phyloP scores from a whole-genome alignment of 1,140 invertebrate species.

The Apis laboriosa region DNA sequence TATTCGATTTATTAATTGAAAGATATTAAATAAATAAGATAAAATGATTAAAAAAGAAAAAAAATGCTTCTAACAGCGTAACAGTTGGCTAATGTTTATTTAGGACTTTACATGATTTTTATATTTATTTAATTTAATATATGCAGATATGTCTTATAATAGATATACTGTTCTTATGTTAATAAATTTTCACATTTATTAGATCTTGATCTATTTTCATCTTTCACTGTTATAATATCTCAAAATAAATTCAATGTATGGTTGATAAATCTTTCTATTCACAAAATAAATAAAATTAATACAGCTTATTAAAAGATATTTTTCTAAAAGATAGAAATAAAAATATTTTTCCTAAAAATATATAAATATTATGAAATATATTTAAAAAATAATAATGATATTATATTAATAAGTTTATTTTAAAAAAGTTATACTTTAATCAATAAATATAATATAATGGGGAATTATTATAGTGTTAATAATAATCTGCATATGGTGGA shows the following conservation, averaged over 20 bases:
- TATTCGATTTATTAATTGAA: not conserved
- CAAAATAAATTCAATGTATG: not conserved
- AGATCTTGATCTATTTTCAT: not conserved
- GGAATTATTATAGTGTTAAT: not conserved
- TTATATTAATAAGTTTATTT: not conserved
- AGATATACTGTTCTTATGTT: constrained; percentile 60
- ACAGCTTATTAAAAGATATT: not conserved
- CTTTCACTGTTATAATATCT: not conserved
- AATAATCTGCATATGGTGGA: no score
- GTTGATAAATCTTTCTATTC: not conserved
- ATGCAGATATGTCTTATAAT: constrained; percentile 38
- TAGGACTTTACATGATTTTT: constrained; percentile 57
- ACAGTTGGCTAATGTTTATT: constrained; percentile 52
- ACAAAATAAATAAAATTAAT: not conserved
- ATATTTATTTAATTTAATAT: constrained; percentile 68
- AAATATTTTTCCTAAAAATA: not conserved
- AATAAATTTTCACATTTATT: constrained; percentile 66
- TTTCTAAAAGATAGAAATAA: not conserved
- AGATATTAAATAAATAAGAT: not conserved
- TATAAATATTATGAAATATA: not conserved
- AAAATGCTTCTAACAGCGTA: constrained; percentile 27
- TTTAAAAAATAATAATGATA: not conserved
- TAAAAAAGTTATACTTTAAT: not conserved
- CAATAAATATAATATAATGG: not conserved
- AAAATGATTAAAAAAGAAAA: not conserved